Base-by-base conservation (phyloP, 2,797 vertebrate genomes). In the Knipowitschia caucasica region DNA sequence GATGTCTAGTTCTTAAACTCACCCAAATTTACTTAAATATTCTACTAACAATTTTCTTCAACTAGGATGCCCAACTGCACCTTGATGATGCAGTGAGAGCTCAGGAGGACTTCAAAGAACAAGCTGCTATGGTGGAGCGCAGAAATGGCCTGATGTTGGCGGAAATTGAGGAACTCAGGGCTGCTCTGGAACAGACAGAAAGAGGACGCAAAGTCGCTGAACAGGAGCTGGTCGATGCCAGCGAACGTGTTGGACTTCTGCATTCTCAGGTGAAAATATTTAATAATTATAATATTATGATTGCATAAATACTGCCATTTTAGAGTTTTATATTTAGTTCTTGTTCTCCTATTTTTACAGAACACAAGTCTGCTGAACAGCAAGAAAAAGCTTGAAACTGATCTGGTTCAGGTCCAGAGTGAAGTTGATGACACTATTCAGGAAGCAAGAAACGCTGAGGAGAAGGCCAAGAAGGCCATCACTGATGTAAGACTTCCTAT, bases 371-470 rank as follows among this genome's bases (percentile, higher is more conserved):
- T 95, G 75, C 92, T 95, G 67, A 88, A 93, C 62, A 95, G 93
- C 92, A 95, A 94, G 86, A 93, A 92, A 84, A 93, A 93, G 77
- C 75, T 93, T 58, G 92, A 92, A 53, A 80, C 91, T 78, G 93
- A 95, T 64, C 81, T 94, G 67, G 93, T 94, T 80, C 89, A 78
- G 5, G 92, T 93, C 14, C 83, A 95, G 53, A 92, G 95, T 1
- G 94, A 96, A 70, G 94, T 93, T 0, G 94, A 95, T 38, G 69
- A 94, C 86, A 67, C 62, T 93, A 69, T 94, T 93, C n/a, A n/a
- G n/a, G n/a, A n/a, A n/a, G n/a, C n/a, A n/a, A n/a, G n/a, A n/a
- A n/a, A n/a, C n/a, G n/a, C n/a, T n/a, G n/a, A n/a, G n/a, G n/a
- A n/a, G n/a, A n/a, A n/a, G n/a, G n/a, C n/a, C n/a, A n/a, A n/a